phyloP scores from a whole-genome alignment of 2,797 vertebrate species.

The Pangasius macronema region DNA sequence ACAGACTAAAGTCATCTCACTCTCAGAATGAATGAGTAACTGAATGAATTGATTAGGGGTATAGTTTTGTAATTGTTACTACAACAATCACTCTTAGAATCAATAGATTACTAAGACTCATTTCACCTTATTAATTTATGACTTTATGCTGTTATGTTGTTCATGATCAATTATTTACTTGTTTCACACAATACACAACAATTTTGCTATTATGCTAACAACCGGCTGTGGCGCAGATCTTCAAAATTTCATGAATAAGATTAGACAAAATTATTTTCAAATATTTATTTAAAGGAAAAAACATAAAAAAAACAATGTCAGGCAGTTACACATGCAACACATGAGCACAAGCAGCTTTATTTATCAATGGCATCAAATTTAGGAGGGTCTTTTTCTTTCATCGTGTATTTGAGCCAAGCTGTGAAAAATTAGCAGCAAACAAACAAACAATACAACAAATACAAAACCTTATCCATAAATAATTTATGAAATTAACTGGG shows the following conservation, averaged over 20 bases:
- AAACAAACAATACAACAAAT: slow-evolving; percentile 44
- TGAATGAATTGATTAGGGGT: too few relatives aligned
- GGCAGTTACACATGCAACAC: slow-evolving; percentile 62
- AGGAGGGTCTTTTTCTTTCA: slow-evolving; percentile 34
- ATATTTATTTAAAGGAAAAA: slow-evolving; percentile 67
- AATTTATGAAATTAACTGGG: background rate
- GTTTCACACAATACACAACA: background rate
- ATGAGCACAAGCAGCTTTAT: slow-evolving; percentile 64
- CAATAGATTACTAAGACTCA: background rate
- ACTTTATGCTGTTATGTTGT: background rate
- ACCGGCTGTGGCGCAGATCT: too few relatives aligned
- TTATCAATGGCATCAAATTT: slow-evolving; percentile 57
- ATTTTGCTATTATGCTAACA: background rate
- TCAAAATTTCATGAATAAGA: background rate
- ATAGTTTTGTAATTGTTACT: background rate
- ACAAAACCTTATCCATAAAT: slow-evolving; percentile 40
- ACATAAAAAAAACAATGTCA: slow-evolving; percentile 56
- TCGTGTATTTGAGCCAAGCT: slow-evolving; percentile 57
- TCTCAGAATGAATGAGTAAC: background rate
- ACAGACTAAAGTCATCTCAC: background rate
- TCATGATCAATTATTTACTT: slow-evolving; percentile 5
- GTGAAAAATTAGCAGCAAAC: slow-evolving; percentile 67
- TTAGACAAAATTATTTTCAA: slow-evolving; percentile 43
- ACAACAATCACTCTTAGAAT: background rate
- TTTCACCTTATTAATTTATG: background rate